Percentiles rank a stretch among this genome's conserved stretches.
Conservation (phyloP, 1,140 invertebrate species). For the Parasteatoda tepidariorum region DNA sequence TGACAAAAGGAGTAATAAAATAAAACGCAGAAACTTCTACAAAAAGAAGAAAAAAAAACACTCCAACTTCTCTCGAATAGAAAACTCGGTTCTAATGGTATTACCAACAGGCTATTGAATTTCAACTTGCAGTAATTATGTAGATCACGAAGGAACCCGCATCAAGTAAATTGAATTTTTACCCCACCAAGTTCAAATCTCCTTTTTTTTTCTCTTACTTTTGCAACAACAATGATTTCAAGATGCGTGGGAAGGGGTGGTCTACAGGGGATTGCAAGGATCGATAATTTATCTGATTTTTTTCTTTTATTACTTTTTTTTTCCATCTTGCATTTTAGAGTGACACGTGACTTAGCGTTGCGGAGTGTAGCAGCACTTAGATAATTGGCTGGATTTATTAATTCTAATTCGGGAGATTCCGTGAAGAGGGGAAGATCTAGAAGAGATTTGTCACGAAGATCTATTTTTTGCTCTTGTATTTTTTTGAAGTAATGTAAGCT, state of each 20-base stretch:
- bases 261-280: neutral
- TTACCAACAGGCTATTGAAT: conserved; percentile 55
- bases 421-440: neutral
- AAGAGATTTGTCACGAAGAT: neutral
- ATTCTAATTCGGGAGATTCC: neutral
- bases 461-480: no score
- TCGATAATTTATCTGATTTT: conserved; percentile 24
- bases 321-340: neutral
- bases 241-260: neutral
- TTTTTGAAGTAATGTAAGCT: no score
- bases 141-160: conserved; percentile 37
- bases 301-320: neutral
- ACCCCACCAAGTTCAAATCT: neutral
- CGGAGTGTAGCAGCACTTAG: conserved; percentile 11
- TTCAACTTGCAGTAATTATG: conserved; percentile 54
- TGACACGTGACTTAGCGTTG: neutral
- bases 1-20: neutral
- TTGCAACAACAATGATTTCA: conserved; percentile 32
- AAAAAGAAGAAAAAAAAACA: conserved; percentile 31
- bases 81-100: conserved; percentile 41
- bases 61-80: conserved; percentile 9
- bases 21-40: neutral
- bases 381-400: conserved; percentile 34
- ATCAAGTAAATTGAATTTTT: conserved; percentile 56
- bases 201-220: neutral